Base-by-base conservation (phyloP, 35 echinoderm and acorn worm genomes). In the Ophioderma brevispina region DNA sequence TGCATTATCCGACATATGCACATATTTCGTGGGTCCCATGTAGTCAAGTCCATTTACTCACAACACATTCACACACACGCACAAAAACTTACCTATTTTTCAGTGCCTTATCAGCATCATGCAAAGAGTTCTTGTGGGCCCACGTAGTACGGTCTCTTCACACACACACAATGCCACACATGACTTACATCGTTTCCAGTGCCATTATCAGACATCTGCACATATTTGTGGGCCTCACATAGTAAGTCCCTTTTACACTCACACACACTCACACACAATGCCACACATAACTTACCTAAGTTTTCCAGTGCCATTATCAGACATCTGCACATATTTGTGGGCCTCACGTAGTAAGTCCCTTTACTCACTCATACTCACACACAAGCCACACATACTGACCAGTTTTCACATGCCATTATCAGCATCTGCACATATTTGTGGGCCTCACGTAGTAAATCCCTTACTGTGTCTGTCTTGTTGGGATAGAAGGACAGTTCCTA, bases 111-210 rank as follows among this genome's bases (percentile, higher is more conserved):
- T n/a, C n/a, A n/a, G n/a, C n/a, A n/a, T n/a, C n/a, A n/a, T n/a
- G n/a, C n/a, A n/a, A n/a, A n/a, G n/a, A n/a, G n/a, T n/a, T n/a
- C n/a, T n/a, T n/a, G n/a, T n/a, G n/a, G n/a, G n/a, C n/a, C n/a
- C n/a, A n/a, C n/a, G n/a, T n/a, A n/a, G n/a, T n/a, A n/a, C n/a
- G n/a, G n/a, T n/a, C n/a, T n/a, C n/a, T n/a, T n/a, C n/a, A n/a
- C n/a, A n/a, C n/a, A n/a, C n/a, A n/a, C n/a, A n/a, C n/a, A n/a
- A n/a, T n/a, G n/a, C n/a, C n/a, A n/a, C n/a, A n/a, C n/a, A n/a
- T n/a, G n/a, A n/a, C n/a, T 85, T 70, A 97, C 95, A 92, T 97
- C 94, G 95, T 86, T 97, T 97, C n/a, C 95, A 38, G 92, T 94
- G 33, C 92, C 92, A 55, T 76, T 97, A 18, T 97, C 95, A 37